Conservation (phyloP, 2,888 invertebrate species). For the Eudemis profundana region DNA sequence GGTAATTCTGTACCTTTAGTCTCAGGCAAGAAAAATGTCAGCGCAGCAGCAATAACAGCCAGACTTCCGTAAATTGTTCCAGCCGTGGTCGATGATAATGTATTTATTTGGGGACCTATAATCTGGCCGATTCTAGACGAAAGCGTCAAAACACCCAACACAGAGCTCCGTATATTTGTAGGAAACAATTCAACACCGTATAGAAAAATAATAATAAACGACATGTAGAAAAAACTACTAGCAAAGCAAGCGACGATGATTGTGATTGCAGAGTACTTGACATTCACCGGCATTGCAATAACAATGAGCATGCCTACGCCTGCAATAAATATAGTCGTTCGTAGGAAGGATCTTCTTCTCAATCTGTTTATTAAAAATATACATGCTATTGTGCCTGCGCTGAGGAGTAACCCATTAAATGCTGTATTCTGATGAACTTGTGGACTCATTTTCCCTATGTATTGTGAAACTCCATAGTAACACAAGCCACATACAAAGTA, state of each 20-base stretch:
- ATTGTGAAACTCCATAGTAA: conserved; percentile 93
- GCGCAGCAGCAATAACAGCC: conserved; percentile 86
- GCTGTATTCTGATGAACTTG: conserved; percentile 92
- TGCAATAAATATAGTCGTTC: conserved; percentile 79
- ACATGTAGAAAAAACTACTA: conserved; percentile 91
- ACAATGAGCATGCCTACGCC: conserved; percentile 66
- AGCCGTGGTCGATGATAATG: conserved; percentile 70
- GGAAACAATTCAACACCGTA: conserved; percentile 95
- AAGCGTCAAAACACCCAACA: conserved; percentile 92
- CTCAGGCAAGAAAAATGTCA: conserved; percentile 88
- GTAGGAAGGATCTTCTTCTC: conserved; percentile 86
- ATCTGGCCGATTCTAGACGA: conserved; percentile 93
- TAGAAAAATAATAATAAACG: conserved; percentile 93
- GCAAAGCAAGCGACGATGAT: conserved; percentile 88
- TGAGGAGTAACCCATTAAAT: conserved; percentile 87
- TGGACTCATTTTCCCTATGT: conserved; percentile 90
- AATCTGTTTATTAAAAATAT: conserved; percentile 85
- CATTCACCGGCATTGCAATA: conserved; percentile 56
- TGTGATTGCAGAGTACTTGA: conserved; percentile 68
- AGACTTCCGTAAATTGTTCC: conserved; percentile 86
- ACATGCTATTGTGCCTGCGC: conserved; percentile 86
- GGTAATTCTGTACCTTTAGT: conserved; percentile 68
- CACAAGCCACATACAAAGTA: conserved; percentile 93
- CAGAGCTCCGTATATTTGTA: conserved; percentile 92
- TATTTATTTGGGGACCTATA: conserved; percentile 90